A percentile compares a stretch with the other conserved stretches of the same genome.
phyloP scores from a whole-genome alignment of 2,797 vertebrate genomes.

The Peromyscus nudipes region DNA sequence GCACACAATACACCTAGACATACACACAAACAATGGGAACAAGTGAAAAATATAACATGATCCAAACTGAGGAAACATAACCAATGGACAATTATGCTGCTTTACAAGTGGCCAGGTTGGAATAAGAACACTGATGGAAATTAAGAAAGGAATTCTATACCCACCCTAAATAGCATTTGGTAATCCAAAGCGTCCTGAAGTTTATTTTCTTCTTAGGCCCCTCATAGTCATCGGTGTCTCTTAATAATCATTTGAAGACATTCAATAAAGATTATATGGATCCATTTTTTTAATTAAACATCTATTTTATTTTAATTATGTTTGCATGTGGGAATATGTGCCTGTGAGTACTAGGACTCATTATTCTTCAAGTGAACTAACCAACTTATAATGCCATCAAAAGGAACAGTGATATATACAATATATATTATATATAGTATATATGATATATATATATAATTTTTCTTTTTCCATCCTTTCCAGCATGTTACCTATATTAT shows the following conservation, averaged over 20 bases:
- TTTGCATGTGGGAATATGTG: neutral
- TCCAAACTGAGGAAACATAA: conserved; percentile 52
- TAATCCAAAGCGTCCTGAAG: conserved; percentile 14
- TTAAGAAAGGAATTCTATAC: conserved; percentile 21
- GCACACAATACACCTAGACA: neutral
- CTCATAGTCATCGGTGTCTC: neutral
- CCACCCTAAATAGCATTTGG: conserved; percentile 35
- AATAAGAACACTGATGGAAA: conserved; percentile 46
- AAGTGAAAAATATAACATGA: neutral
- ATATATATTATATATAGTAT: neutral
- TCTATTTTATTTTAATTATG: neutral
- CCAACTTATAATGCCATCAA: neutral
- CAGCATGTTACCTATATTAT: neutral
- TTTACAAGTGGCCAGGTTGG: conserved; percentile 60
- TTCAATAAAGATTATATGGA: conserved; percentile 8
- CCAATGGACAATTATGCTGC: neutral
- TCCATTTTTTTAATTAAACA: neutral
- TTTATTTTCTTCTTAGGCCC: conserved; percentile 1
- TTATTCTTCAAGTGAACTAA: conserved; percentile 5
- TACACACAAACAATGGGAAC: neutral
- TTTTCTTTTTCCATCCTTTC: neutral
- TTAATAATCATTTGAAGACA: conserved; percentile 33
- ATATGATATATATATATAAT: neutral
- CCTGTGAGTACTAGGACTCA: neutral
- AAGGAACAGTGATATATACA: neutral